phyloP scores from a whole-genome alignment of 2,113 vertebrate species.

The Pteruthius melanotis region DNA sequence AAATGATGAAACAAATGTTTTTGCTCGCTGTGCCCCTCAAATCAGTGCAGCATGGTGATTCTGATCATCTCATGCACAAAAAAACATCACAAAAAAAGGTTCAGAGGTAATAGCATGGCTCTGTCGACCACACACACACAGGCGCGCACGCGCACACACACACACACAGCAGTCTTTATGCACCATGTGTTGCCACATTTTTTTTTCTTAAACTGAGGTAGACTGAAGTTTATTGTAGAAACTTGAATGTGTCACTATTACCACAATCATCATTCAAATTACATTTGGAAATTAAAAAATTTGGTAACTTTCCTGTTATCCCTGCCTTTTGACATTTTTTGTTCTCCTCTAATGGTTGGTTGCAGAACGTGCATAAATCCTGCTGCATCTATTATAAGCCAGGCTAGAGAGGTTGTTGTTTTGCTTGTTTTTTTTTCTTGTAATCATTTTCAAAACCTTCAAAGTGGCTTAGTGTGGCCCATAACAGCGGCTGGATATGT shows the following conservation, averaged over 20 bases:
- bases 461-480: constrained; percentile 77
- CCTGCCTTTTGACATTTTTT: constrained; percentile 72
- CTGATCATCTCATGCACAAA: constrained; percentile 81
- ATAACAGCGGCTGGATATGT: constrained; percentile 78
- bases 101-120: constrained; percentile 85
- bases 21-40: constrained; percentile 86
- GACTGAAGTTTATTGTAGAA: constrained; percentile 88
- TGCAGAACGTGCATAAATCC: constrained; percentile 77
- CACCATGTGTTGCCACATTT: constrained; percentile 77
- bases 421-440: constrained; percentile 9
- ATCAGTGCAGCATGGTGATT: constrained; percentile 81
- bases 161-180: constrained; percentile 79
- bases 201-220: constrained; percentile 88
- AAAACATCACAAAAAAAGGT: constrained; percentile 79
- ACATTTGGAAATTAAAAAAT: constrained; percentile 82
- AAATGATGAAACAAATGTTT: constrained; percentile 84
- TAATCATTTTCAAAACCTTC: constrained; percentile 69
- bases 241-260: constrained; percentile 85
- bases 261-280: constrained; percentile 89
- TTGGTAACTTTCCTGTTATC: constrained; percentile 72
- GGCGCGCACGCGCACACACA: constrained; percentile 58
- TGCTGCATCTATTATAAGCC: constrained; percentile 73
- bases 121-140: constrained; percentile 77
- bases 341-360: constrained; percentile 70
- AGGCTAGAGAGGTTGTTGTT: constrained; percentile 68